Evolutionary conservation across 2,888 invertebrate species (phyloP).

Genomic region (Caenorhabditis macrosperma): DNA sequence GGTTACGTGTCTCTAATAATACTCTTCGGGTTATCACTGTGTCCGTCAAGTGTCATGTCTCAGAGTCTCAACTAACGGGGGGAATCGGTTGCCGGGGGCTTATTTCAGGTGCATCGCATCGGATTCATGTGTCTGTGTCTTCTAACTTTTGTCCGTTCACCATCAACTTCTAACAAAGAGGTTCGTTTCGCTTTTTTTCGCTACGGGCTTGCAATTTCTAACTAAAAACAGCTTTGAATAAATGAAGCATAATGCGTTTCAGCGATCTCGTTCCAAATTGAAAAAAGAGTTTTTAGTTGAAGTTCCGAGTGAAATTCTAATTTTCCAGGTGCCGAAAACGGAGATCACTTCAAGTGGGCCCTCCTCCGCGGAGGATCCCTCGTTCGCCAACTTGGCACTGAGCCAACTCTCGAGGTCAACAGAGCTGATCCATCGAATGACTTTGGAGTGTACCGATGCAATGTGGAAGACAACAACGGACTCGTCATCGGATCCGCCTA

Average conservation of each 20-base stretch:
- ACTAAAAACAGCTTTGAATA: not conserved
- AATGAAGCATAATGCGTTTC: no score
- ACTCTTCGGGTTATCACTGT: not conserved
- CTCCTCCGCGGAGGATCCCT: slow-evolving; percentile 78
- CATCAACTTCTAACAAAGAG: not conserved
- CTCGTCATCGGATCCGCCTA: slow-evolving; percentile 76
- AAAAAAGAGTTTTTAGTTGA: no score
- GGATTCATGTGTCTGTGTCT: slow-evolving; percentile 19
- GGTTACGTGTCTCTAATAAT: slow-evolving; percentile 54
- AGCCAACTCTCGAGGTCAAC: slow-evolving; percentile 73
- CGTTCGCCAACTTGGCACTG: slow-evolving; percentile 74
- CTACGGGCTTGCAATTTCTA: not conserved
- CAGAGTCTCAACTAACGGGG: slow-evolving; percentile 28
- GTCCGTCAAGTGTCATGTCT: slow-evolving; percentile 33
- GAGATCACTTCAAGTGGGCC: slow-evolving; percentile 77
- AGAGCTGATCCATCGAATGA: slow-evolving; percentile 78
- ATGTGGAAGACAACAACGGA: slow-evolving; percentile 79
- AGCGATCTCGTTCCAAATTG: no score
- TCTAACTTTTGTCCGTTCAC: slow-evolving; percentile 20
- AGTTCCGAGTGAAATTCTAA: not conserved
- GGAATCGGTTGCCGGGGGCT: not conserved
- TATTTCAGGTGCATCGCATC: slow-evolving; percentile 6
- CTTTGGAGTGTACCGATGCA: slow-evolving; percentile 79
- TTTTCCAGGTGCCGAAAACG: slow-evolving; percentile 65
- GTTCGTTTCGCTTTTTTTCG: slow-evolving; percentile 16